Evolutionary conservation across 2,888 invertebrate genomes (phyloP).

Genomic region (Ischnura elegans): DNA sequence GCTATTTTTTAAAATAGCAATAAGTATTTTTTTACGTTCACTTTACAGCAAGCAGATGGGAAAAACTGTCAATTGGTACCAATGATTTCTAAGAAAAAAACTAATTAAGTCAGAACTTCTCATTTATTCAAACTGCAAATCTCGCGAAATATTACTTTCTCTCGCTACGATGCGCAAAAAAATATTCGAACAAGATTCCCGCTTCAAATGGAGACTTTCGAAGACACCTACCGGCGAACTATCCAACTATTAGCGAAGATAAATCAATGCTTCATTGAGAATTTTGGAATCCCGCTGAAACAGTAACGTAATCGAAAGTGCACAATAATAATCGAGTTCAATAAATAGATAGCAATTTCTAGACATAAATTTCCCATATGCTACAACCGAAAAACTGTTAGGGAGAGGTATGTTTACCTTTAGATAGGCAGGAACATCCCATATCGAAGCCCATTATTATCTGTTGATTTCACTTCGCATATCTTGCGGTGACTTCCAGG

Average conservation of each 20-base stretch:
- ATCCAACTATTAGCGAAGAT: background rate
- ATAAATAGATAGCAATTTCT: no score
- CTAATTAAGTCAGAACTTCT: no score
- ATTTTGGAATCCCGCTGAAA: background rate
- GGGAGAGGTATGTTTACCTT: constrained; percentile 82
- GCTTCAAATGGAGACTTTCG: background rate
- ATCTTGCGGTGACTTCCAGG: background rate
- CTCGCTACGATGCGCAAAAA: background rate
- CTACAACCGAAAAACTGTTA: background rate
- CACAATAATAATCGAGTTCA: background rate
- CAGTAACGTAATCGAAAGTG: background rate
- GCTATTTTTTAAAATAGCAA: no score
- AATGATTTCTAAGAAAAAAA: no score
- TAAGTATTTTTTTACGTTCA: no score
- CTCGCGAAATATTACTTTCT: background rate
- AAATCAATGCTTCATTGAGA: background rate
- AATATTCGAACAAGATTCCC: background rate
- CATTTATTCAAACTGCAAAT: no score
- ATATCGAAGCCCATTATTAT: constrained; percentile 95
- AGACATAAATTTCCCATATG: no score
- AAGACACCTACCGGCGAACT: constrained; percentile 15
- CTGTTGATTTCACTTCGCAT: background rate
- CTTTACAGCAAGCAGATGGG: no score
- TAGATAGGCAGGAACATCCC: constrained; percentile 93
- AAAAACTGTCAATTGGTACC: no score